These are phyloP conservation scores for Drosophila cognata DNA, from an alignment of 2,888 invertebrate species.

Conservation along the genomic window DNA sequence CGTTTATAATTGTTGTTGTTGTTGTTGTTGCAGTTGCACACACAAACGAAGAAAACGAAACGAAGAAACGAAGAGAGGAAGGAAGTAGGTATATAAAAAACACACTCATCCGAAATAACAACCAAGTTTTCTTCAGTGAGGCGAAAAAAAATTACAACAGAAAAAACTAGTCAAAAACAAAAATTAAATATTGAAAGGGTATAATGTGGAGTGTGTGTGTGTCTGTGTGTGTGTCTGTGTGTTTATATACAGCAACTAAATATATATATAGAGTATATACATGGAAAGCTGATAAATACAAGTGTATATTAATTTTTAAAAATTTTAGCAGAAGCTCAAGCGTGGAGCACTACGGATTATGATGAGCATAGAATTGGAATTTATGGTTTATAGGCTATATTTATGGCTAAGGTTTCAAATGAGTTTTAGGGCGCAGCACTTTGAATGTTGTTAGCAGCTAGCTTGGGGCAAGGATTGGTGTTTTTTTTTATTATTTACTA, in stretches of 20 bases:
- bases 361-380: constrained; percentile 5
- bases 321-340: constrained; percentile 33
- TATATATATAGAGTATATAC: constrained; percentile 1
- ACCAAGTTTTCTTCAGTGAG: background rate
- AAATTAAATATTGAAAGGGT: constrained; percentile 2
- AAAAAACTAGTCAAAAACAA: constrained; percentile 6
- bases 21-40: constrained; percentile 46
- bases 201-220: background rate
- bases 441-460: constrained; percentile 41
- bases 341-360: constrained; percentile 34
- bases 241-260: background rate
- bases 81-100: constrained; percentile 3
- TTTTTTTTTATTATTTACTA: constrained; percentile 28
- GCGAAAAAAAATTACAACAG: constrained; percentile 3
- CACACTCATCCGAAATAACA: background rate
- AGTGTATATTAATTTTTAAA: background rate
- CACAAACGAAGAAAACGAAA: constrained; percentile 46
- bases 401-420: constrained; percentile 7
- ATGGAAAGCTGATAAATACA: background rate
- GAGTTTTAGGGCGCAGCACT: constrained; percentile 34
- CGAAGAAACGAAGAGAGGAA: background rate
- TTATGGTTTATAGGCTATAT: background rate
- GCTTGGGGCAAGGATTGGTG: constrained; percentile 2
- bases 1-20: constrained; percentile 40
- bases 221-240: background rate